These are phyloP conservation scores for Champsocephalus esox DNA, from an alignment of 2,797 vertebrate genomes.

Conservation along the genomic window DNA sequence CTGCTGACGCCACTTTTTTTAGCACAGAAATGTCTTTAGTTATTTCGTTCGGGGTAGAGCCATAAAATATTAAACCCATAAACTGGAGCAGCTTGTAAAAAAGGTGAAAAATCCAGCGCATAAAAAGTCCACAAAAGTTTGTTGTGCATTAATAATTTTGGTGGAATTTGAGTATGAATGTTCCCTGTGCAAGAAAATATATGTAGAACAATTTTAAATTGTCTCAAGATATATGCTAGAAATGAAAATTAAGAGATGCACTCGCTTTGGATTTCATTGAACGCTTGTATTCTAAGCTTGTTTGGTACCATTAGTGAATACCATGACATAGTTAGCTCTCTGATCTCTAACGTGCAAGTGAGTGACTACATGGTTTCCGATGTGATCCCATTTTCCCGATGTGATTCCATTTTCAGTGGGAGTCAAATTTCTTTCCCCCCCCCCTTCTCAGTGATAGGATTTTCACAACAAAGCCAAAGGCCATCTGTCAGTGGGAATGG, in stretches of 20 bases:
- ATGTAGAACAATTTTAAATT: neutral
- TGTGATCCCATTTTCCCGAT: neutral
- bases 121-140: neutral
- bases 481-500: neutral
- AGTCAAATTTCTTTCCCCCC: neutral
- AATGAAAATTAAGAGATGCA: neutral
- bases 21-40: too few species aligned
- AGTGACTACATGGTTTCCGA: neutral
- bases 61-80: neutral
- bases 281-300: neutral
- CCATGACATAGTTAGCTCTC: neutral
- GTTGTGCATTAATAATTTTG: neutral
- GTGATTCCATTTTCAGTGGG: neutral
- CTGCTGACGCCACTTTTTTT: too few species aligned
- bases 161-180: neutral
- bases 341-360: conserved; percentile 6
- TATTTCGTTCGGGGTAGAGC: neutral
- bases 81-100: neutral
- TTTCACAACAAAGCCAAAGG: conserved; percentile 11
- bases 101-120: neutral
- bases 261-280: neutral
- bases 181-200: neutral
- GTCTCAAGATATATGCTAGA: neutral
- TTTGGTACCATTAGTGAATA: neutral
- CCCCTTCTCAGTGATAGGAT: conserved; percentile 3